Evolutionary conservation across 2,113 vertebrate genomes (phyloP).

Genomic region (Myiopsitta monachus): DNA sequence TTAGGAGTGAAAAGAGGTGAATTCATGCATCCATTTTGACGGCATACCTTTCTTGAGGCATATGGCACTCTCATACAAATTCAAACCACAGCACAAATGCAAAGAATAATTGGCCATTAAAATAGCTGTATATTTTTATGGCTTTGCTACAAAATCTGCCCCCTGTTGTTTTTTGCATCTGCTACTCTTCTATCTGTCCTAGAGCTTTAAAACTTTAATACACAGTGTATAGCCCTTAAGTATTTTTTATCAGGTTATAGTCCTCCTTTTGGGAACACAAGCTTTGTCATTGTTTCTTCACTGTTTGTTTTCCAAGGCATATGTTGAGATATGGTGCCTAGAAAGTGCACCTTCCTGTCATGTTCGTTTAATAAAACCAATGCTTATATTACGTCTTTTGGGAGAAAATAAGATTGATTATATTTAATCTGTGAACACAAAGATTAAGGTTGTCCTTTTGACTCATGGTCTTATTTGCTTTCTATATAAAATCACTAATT

Average conservation of each 20-base stretch:
- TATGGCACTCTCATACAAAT: slow-evolving; percentile 75
- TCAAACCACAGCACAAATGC: slow-evolving; percentile 72
- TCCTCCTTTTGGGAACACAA: slow-evolving; percentile 35
- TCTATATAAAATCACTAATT: not conserved
- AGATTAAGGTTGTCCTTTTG: not conserved
- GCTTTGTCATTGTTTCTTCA: slow-evolving; percentile 6
- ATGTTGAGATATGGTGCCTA: not conserved
- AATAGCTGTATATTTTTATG: slow-evolving; percentile 82
- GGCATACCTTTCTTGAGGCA: slow-evolving; percentile 74
- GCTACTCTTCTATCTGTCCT: slow-evolving; percentile 72
- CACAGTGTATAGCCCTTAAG: slow-evolving; percentile 65
- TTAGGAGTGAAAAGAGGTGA: slow-evolving; percentile 12
- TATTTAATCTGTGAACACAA: not conserved
- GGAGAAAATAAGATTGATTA: slow-evolving; percentile 1
- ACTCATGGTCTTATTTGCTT: not conserved
- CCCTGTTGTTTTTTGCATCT: slow-evolving; percentile 82
- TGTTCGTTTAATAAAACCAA: not conserved
- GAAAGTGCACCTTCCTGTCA: not conserved
- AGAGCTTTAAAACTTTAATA: slow-evolving; percentile 75
- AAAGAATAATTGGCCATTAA: slow-evolving; percentile 85
- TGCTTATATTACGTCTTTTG: not conserved
- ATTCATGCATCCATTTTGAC: slow-evolving; percentile 10
- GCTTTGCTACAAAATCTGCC: slow-evolving; percentile 76
- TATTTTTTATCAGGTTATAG: slow-evolving; percentile 64
- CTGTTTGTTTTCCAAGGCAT: slow-evolving; percentile 50